Conservation (phyloP, 2,797 vertebrate genomes). For the Phoxinus dragarum region DNA sequence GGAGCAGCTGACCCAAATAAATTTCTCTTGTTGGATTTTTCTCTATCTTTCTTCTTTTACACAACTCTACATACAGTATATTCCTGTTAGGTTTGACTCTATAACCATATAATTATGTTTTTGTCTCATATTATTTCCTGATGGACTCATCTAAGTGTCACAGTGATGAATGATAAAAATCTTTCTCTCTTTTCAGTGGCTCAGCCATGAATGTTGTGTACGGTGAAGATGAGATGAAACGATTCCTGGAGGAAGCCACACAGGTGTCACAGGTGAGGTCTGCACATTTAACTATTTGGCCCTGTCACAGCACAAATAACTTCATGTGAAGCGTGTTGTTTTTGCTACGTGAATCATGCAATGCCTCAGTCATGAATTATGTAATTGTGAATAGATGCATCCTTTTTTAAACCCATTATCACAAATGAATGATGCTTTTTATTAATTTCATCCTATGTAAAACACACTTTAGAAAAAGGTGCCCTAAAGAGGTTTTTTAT, state of each 20-base stretch:
- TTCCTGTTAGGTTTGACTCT: slow-evolving; percentile 21
- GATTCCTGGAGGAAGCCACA: slow-evolving; percentile 91
- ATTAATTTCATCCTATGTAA: slow-evolving; percentile 10
- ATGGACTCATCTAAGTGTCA: slow-evolving; percentile 44
- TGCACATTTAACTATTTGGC: not conserved
- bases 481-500: not conserved
- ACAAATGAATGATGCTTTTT: slow-evolving; percentile 7
- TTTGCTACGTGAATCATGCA: slow-evolving; percentile 18
- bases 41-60: slow-evolving; percentile 16
- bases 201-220: slow-evolving; percentile 94
- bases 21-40: slow-evolving; percentile 58
- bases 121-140: slow-evolving; percentile 66
- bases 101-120: slow-evolving; percentile 16
- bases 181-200: slow-evolving; percentile 77
- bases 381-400: not conserved
- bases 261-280: slow-evolving; percentile 92
- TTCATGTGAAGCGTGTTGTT: not conserved
- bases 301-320: not conserved
- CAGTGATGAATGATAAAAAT: slow-evolving; percentile 30
- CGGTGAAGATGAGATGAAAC: slow-evolving; percentile 92
- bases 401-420: slow-evolving; percentile 24
- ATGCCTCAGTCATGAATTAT: slow-evolving; percentile 18
- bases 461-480: not conserved
- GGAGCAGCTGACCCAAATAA: slow-evolving; percentile 78
- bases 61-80: slow-evolving; percentile 2